Evolutionary conservation across 1,140 invertebrate species (phyloP).

Genomic region (Araneus ventricosus): DNA sequence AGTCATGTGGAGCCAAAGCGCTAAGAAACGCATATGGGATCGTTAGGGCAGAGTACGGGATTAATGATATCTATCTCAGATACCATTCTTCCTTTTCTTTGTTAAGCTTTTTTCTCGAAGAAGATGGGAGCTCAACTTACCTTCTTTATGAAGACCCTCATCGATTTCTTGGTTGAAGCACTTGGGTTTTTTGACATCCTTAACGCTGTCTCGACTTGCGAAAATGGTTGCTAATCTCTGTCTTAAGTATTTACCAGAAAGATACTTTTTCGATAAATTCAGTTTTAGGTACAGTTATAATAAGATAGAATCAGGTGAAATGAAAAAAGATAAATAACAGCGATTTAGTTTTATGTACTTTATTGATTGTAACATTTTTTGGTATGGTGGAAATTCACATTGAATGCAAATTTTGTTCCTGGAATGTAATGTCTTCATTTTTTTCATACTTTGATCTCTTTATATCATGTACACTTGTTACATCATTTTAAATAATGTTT

Average conservation of each 20-base stretch:
- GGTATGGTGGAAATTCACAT: too few species aligned
- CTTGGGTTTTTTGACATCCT: conserved; percentile 42
- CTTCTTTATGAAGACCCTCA: conserved; percentile 59
- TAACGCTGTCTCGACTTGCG: conserved; percentile 32
- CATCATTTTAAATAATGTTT: too few species aligned
- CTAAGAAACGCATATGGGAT: conserved; percentile 39
- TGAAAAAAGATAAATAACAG: too few species aligned
- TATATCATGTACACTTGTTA: too few species aligned
- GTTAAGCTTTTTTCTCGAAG: conserved; percentile 29
- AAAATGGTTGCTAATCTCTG: conserved; percentile 29
- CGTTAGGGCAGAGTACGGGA: conserved; percentile 44
- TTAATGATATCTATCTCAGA: conserved; percentile 57
- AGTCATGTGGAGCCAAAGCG: conserved; percentile 16
- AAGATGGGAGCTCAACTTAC: conserved; percentile 3
- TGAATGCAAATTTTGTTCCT: background rate
- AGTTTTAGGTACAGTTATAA: background rate
- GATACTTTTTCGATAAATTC: background rate
- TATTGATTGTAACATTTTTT: too few species aligned
- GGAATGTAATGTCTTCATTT: background rate
- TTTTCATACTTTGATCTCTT: too few species aligned
- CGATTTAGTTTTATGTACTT: background rate
- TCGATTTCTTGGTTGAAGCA: conserved; percentile 42
- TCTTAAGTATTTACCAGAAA: background rate
- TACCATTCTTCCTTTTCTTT: conserved; percentile 44
- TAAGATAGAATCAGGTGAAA: background rate